Evolutionary conservation across 2,888 invertebrate species (phyloP).

Genomic region (Xanthia togata): DNA sequence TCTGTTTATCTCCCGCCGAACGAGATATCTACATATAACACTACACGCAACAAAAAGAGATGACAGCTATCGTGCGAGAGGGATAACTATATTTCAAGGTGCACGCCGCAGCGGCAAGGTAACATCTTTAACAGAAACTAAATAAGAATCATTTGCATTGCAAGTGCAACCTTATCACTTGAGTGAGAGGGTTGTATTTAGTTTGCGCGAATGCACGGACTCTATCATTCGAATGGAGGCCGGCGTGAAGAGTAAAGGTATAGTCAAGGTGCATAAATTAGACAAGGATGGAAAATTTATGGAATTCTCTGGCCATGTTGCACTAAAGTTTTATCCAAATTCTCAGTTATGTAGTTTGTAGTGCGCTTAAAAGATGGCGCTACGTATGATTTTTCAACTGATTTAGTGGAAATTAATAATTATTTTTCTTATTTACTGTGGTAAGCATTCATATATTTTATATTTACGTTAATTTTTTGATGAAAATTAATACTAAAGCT

Average conservation of each 20-base stretch:
- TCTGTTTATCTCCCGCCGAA: conserved; percentile 87
- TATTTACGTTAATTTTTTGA: not conserved
- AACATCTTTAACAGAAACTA: conserved; percentile 79
- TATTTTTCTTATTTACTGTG: conserved; percentile 1
- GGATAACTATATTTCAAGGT: conserved; percentile 85
- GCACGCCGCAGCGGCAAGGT: conserved; percentile 80
- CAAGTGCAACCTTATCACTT: conserved; percentile 86
- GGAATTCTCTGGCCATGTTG: conserved; percentile 81
- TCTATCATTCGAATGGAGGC: conserved; percentile 74
- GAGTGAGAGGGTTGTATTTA: conserved; percentile 81
- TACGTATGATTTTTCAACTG: conserved; percentile 63
- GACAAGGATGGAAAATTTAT: conserved; percentile 77
- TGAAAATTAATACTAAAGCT: not conserved
- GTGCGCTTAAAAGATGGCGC: conserved; percentile 85
- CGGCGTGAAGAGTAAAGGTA: conserved; percentile 77
- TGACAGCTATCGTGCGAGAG: conserved; percentile 80
- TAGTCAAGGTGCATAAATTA: conserved; percentile 69
- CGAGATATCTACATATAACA: conserved; percentile 89
- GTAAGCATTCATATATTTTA: conserved; percentile 43
- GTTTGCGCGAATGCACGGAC: conserved; percentile 73
- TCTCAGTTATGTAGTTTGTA: conserved; percentile 77
- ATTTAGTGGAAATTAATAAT: conserved; percentile 34
- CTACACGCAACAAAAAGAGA: conserved; percentile 86
- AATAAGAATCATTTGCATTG: conserved; percentile 79
- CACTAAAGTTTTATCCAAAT: conserved; percentile 80